Evolutionary conservation across 2,113 vertebrate genomes (phyloP).

Genomic region (Eretmodus cyanostictus): DNA sequence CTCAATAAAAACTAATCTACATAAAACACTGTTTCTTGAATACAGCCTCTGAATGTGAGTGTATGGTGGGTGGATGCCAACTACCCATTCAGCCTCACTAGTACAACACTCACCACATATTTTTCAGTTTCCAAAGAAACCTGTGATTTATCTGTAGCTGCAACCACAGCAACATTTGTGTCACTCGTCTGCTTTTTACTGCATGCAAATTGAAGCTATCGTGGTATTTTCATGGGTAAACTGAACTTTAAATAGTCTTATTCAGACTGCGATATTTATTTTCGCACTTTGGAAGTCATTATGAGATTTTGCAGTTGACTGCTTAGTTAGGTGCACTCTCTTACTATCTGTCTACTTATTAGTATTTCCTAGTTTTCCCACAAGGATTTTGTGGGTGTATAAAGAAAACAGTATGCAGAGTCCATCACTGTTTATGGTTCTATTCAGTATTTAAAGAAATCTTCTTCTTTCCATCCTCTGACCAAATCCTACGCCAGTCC

Average conservation of each 20-base stretch:
- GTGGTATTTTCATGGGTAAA: neutral
- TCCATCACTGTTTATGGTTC: neutral
- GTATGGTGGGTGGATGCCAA: neutral
- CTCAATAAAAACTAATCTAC: accelerated
- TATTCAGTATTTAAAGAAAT: neutral
- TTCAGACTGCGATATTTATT: neutral
- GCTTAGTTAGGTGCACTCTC: neutral
- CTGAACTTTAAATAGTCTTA: neutral
- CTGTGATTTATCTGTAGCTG: neutral
- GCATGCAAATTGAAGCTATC: neutral
- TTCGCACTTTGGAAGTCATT: neutral
- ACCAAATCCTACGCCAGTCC: neutral
- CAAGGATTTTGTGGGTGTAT: neutral
- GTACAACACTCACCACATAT: neutral
- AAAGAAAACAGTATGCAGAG: neutral
- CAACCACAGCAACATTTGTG: neutral
- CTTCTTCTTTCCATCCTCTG: neutral
- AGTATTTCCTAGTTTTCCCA: neutral
- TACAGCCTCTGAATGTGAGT: neutral
- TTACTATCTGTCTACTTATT: neutral
- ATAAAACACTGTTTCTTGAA: neutral
- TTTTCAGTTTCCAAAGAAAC: neutral
- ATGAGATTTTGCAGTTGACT: neutral
- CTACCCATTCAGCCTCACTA: neutral
- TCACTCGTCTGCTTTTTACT: neutral